Evolutionary conservation across 2,113 vertebrate species (phyloP).

Genomic region (Pipa parva): DNA sequence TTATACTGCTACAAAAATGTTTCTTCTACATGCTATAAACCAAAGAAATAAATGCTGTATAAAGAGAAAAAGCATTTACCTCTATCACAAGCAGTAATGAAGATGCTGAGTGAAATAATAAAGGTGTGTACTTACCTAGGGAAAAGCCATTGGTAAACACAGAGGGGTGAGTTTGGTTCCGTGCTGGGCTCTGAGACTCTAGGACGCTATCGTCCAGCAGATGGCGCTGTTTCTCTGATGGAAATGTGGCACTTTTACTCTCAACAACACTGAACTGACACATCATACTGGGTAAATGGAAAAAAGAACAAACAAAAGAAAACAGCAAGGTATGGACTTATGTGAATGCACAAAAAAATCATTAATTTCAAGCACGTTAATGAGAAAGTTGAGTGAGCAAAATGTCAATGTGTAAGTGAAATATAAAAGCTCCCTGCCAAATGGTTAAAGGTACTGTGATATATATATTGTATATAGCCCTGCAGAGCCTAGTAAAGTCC

Average conservation of each 20-base stretch:
- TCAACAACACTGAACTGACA: slow-evolving; percentile 87
- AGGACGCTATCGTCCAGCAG: slow-evolving; percentile 95
- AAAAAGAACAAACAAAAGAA: slow-evolving; percentile 19
- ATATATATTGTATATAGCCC: too few species aligned
- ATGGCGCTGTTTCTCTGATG: slow-evolving; percentile 82
- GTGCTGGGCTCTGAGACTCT: slow-evolving; percentile 82
- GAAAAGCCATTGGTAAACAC: slow-evolving; percentile 80
- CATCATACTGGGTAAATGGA: slow-evolving; percentile 76
- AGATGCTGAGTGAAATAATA: background rate
- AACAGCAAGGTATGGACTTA: background rate
- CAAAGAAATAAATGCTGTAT: background rate
- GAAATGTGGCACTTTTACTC: slow-evolving; percentile 88
- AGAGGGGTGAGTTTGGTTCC: slow-evolving; percentile 55
- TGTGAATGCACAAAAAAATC: background rate
- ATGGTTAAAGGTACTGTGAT: too few species aligned
- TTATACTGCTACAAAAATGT: background rate
- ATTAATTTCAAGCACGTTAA: slow-evolving; percentile 1
- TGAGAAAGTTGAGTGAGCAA: slow-evolving; percentile 20
- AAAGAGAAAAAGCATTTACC: background rate
- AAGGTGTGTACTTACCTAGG: slow-evolving; percentile 62
- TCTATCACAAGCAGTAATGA: background rate
- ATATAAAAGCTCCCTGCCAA: too few species aligned
- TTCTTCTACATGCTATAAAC: background rate
- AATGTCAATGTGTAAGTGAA: slow-evolving; percentile 9
- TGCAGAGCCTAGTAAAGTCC: too few species aligned